Percentiles rank a stretch among this genome's conserved stretches.
phyloP scores from a whole-genome alignment of 2,113 vertebrate species.

The Saccopteryx leptura region DNA sequence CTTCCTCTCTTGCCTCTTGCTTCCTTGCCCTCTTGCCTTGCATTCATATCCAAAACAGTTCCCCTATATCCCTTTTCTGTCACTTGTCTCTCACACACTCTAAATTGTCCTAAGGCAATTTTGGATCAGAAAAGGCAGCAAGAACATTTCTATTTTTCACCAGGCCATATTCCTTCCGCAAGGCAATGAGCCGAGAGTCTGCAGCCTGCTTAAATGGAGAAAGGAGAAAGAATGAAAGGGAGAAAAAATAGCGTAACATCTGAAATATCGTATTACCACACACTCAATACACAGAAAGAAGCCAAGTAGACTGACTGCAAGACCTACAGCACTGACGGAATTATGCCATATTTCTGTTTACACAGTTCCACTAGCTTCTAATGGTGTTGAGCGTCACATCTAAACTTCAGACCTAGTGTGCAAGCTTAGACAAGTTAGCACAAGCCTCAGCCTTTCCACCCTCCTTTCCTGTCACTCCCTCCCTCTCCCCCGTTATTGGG shows the following conservation, averaged over 20 bases:
- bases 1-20: neutral
- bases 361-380: neutral
- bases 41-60: slow-evolving; percentile 10
- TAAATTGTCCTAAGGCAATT: neutral
- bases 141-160: slow-evolving; percentile 59
- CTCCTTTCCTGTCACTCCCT: neutral
- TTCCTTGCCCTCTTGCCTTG: neutral
- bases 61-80: neutral
- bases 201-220: slow-evolving; percentile 28
- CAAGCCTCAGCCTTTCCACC: neutral
- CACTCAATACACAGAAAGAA: slow-evolving; percentile 14
- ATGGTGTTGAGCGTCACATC: neutral
- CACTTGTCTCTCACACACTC: neutral
- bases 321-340: neutral
- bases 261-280: neutral
- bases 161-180: neutral
- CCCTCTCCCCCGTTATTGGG: neutral
- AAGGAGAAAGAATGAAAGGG: neutral
- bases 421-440: neutral
- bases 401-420: neutral
- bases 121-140: neutral
- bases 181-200: neutral
- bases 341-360: neutral
- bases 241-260: neutral
- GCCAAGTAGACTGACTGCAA: neutral